Conservation (phyloP, 1,140 invertebrate genomes). For the Drosophila pseudoobscura region DNA sequence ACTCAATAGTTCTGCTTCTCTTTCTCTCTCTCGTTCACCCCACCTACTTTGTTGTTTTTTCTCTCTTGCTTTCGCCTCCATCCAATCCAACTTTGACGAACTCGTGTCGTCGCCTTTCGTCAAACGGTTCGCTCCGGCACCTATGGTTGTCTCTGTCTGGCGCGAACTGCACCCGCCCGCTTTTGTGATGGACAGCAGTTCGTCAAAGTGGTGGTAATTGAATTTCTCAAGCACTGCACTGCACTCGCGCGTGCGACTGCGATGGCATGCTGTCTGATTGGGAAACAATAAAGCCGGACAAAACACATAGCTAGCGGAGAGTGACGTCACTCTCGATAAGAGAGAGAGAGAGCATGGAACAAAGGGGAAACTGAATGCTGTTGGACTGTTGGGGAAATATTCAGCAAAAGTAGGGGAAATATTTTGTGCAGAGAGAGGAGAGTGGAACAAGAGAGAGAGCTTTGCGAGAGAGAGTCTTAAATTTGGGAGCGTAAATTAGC, state of each 20-base stretch:
- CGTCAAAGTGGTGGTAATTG: slow-evolving; percentile 82
- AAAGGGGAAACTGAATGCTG: slow-evolving; percentile 13
- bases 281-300: slow-evolving; percentile 63
- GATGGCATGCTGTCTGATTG: slow-evolving; percentile 58
- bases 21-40: slow-evolving; percentile 47
- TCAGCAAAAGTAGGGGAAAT: slow-evolving; percentile 75
- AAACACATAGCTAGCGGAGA: slow-evolving; percentile 4
- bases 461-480: not conserved
- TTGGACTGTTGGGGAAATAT: slow-evolving; percentile 37
- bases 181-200: slow-evolving; percentile 77
- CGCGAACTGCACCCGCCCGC: slow-evolving; percentile 20
- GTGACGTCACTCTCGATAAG: slow-evolving; percentile 37
- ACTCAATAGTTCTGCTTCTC: slow-evolving; percentile 38
- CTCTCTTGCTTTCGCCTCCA: slow-evolving; percentile 32
- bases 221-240: slow-evolving; percentile 35
- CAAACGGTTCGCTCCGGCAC: slow-evolving; percentile 45
- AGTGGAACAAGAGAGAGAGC: slow-evolving; percentile 7
- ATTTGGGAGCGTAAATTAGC: too few relatives aligned
- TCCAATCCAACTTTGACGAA: slow-evolving; percentile 67
- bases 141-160: slow-evolving; percentile 61
- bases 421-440: slow-evolving; percentile 18
- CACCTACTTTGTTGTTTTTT: slow-evolving; percentile 38
- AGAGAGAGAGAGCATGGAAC: not conserved
- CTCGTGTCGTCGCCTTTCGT: slow-evolving; percentile 79
- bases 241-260: slow-evolving; percentile 41